Evolutionary conservation across 2,888 invertebrate genomes (phyloP).

Genomic region (Litoditis marina): DNA sequence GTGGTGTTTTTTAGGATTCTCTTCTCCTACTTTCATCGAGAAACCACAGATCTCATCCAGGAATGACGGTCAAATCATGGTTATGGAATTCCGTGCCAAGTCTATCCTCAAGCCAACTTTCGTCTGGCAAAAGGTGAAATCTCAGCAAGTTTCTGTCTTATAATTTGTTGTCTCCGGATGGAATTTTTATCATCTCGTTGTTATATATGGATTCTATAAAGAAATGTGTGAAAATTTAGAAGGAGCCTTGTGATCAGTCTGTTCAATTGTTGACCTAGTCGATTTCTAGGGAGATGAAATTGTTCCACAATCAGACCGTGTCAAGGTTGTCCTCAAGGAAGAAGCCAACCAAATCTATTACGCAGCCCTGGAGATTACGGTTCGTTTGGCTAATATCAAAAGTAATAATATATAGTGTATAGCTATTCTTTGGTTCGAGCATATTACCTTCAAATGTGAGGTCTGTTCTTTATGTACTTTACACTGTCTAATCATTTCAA

Average conservation of each 20-base stretch:
- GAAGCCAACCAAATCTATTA: conserved; percentile 56
- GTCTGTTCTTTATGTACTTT: no score
- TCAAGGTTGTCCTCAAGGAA: conserved; percentile 56
- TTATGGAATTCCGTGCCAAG: conserved; percentile 86
- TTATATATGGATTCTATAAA: background rate
- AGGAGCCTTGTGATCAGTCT: background rate
- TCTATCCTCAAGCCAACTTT: conserved; percentile 92
- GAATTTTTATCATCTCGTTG: no score
- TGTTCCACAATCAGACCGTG: conserved; percentile 61
- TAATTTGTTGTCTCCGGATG: no score
- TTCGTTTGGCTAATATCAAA: background rate
- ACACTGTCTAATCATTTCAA: no score
- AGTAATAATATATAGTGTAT: background rate
- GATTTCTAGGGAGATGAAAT: conserved; percentile 71
- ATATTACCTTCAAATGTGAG: no score
- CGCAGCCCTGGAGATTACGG: conserved; percentile 60
- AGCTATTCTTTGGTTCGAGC: background rate
- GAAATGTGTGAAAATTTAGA: background rate
- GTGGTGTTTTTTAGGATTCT: conserved; percentile 49
- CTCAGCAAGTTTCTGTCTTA: background rate
- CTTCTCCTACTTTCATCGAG: conserved; percentile 84
- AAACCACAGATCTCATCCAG: conserved; percentile 98
- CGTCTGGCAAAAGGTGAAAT: conserved; percentile 85
- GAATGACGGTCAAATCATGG: conserved; percentile 91
- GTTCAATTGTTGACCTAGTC: no score